Percentiles rank a stretch among this genome's conserved stretches.
Conservation (phyloP, 2,888 invertebrate genomes). For the Calameuta idolon region DNA sequence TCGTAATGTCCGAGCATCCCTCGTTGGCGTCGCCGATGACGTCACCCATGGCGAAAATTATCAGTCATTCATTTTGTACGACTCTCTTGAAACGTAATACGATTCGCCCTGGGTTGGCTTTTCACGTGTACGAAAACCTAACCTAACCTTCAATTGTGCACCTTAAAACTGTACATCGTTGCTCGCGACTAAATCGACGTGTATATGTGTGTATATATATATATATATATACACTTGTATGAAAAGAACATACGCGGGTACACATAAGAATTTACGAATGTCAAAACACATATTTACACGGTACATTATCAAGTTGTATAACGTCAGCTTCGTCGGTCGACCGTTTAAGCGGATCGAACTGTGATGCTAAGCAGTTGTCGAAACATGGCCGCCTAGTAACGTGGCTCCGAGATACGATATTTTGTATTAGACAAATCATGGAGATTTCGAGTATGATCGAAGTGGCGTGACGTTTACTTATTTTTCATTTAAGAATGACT, state of each 20-base stretch:
- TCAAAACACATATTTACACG: not conserved
- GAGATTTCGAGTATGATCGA: not conserved
- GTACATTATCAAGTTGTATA: not conserved
- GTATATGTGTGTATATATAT: no score
- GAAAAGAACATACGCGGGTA: not conserved
- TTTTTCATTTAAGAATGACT: not conserved
- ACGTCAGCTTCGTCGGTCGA: not conserved
- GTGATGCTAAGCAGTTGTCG: not conserved
- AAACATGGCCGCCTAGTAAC: not conserved
- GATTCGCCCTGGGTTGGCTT: not conserved
- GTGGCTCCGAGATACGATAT: not conserved
- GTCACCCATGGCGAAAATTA: conserved; percentile 31
- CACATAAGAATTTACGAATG: not conserved
- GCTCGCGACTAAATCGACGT: not conserved
- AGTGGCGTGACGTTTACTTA: not conserved
- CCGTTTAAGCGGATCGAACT: not conserved
- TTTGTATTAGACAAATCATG: not conserved
- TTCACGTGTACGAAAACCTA: not conserved
- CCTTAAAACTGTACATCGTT: not conserved
- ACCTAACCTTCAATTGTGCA: not conserved
- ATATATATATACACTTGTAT: not conserved
- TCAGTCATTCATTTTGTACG: conserved; percentile 36
- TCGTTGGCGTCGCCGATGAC: conserved; percentile 30
- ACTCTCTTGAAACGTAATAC: not conserved
- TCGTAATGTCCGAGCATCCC: conserved; percentile 53